phyloP scores from a whole-genome alignment of 2,888 invertebrate species.

The Heliothis peltigera region DNA sequence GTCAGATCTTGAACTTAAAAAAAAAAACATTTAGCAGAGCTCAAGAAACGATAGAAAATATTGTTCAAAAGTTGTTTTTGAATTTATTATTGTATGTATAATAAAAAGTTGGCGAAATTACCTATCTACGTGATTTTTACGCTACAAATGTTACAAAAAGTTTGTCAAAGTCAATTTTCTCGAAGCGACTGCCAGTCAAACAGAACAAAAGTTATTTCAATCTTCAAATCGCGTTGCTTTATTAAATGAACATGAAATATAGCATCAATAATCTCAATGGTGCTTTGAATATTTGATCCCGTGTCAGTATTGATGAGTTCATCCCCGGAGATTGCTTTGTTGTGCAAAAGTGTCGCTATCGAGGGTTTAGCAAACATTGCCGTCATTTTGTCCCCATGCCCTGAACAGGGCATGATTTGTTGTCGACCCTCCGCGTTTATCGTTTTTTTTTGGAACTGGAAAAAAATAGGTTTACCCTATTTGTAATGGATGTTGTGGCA shows the following conservation, averaged over 20 bases:
- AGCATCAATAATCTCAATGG: slow-evolving; percentile 66
- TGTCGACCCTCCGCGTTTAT: slow-evolving; percentile 65
- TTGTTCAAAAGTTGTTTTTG: slow-evolving; percentile 29
- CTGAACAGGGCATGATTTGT: slow-evolving; percentile 73
- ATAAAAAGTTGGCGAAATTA: slow-evolving; percentile 46
- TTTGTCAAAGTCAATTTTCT: slow-evolving; percentile 54
- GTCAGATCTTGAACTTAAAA: background rate
- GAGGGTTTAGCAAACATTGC: slow-evolving; percentile 72
- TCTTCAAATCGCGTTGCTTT: slow-evolving; percentile 44
- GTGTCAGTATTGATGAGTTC: slow-evolving; percentile 71
- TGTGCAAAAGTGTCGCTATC: slow-evolving; percentile 65
- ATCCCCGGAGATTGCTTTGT: slow-evolving; percentile 69
- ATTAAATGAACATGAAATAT: slow-evolving; percentile 65
- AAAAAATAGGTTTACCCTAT: slow-evolving; percentile 45
- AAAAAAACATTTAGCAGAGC: slow-evolving; percentile 3
- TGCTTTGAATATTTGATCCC: slow-evolving; percentile 71
- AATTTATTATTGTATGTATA: slow-evolving; percentile 41
- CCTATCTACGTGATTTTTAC: slow-evolving; percentile 51
- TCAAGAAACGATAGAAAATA: slow-evolving; percentile 28
- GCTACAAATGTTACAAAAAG: slow-evolving; percentile 40
- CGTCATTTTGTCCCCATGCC: slow-evolving; percentile 67
- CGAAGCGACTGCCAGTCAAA: slow-evolving; percentile 45
- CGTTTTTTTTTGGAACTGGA: slow-evolving; percentile 47
- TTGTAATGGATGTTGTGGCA: slow-evolving; percentile 37
- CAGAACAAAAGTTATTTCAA: slow-evolving; percentile 38